Percentiles rank a stretch among this genome's conserved stretches.
Conservation (phyloP, 1,140 invertebrate genomes). For the Aleiodes sp. region DNA sequence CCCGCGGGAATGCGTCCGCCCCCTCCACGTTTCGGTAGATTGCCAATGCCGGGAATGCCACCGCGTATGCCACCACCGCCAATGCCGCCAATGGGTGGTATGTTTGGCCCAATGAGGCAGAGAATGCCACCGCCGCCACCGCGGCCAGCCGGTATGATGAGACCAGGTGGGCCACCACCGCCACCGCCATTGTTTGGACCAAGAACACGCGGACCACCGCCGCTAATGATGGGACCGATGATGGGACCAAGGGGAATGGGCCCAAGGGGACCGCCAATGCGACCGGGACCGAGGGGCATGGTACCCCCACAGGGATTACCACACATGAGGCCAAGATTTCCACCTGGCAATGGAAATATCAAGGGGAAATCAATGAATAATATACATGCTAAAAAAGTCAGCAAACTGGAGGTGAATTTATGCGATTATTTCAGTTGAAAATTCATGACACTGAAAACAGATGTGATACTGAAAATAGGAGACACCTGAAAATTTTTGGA, state of each 20-base stretch:
- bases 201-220: conserved; percentile 43
- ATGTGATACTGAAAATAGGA: no score
- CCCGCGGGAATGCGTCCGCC: conserved; percentile 46
- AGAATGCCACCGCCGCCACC: conserved; percentile 42
- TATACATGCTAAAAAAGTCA: conserved; percentile 49
- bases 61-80: conserved; percentile 46
- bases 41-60: conserved; percentile 39
- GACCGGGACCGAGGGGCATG: conserved; percentile 46
- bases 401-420: conserved; percentile 51
- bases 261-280: conserved; percentile 46
- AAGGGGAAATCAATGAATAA: conserved; percentile 49
- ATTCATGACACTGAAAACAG: not conserved
- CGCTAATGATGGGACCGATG: conserved; percentile 43
- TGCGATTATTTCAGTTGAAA: not conserved
- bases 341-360: conserved; percentile 40
- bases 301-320: conserved; percentile 39
- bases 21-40: conserved; percentile 49
- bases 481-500: no score
- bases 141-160: conserved; percentile 36
- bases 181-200: conserved; percentile 48
- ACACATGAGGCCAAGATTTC: conserved; percentile 51
- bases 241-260: conserved; percentile 46
- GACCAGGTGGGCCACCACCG: conserved; percentile 41
- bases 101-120: conserved; percentile 46
- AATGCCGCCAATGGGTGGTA: conserved; percentile 38